Percentiles rank a stretch among this genome's conserved stretches.
These are phyloP conservation scores for Drosophila nannoptera DNA, from an alignment of 1,140 invertebrate species.

Conservation along the genomic window DNA sequence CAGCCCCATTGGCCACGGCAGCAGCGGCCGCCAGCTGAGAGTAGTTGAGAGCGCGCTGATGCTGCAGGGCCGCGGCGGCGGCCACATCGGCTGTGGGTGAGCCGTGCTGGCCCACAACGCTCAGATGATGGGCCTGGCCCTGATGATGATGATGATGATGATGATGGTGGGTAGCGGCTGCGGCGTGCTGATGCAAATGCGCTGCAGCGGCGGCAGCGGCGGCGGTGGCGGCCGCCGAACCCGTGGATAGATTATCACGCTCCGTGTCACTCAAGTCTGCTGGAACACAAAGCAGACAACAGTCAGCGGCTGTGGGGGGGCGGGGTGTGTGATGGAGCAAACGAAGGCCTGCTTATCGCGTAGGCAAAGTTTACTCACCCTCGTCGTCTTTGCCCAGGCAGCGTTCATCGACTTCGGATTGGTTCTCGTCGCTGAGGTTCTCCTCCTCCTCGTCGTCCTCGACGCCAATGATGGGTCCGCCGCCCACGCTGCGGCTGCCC, in stretches of 20 bases:
- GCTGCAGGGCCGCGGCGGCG: conserved; percentile 79
- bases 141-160: conserved; percentile 70
- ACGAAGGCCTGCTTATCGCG: conserved; percentile 31
- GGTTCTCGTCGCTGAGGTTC: conserved; percentile 91
- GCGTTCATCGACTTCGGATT: conserved; percentile 79
- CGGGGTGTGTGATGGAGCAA: too few species aligned
- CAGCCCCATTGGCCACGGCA: conserved; percentile 79
- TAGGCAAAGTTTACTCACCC: conserved; percentile 81
- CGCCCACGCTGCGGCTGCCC: conserved; percentile 80
- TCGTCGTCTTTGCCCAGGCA: conserved; percentile 91
- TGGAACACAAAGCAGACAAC: conserved; percentile 80
- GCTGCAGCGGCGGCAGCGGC: conserved; percentile 64
- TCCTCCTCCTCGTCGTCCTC: conserved; percentile 86
- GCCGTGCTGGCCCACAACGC: conserved; percentile 47
- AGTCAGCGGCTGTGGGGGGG: not conserved
- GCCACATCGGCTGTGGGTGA: conserved; percentile 58
- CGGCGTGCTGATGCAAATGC: conserved; percentile 68
- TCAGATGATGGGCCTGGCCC: conserved; percentile 63
- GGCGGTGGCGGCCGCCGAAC: conserved; percentile 65
- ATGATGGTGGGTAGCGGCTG: conserved; percentile 52
- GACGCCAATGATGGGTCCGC: conserved; percentile 80
- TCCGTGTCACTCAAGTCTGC: conserved; percentile 77
- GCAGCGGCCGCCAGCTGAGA: conserved; percentile 83
- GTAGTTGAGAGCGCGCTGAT: conserved; percentile 86
- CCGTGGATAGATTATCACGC: conserved; percentile 77